A percentile compares a stretch with the other conserved stretches of the same genome.
phyloP scores from a whole-genome alignment of 2,888 invertebrate species.

The Oscheius sp. region DNA sequence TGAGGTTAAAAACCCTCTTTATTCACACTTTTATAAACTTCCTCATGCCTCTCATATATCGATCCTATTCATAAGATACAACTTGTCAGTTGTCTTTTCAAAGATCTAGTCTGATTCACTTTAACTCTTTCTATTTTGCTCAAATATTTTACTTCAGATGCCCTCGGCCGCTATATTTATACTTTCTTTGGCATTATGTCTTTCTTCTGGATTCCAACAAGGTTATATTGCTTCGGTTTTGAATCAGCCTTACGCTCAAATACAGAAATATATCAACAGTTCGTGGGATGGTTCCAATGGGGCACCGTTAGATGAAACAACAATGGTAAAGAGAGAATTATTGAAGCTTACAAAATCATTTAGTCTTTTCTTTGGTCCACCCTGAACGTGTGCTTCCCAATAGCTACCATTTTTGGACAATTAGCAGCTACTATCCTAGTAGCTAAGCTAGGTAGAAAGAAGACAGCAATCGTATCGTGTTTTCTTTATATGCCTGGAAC shows the following conservation, averaged over 20 bases:
- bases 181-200: constrained; percentile 53
- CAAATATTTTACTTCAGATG: too few species aligned
- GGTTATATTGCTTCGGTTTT: constrained; percentile 54
- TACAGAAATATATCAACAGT: constrained; percentile 55
- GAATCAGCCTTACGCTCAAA: constrained; percentile 58
- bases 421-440: constrained; percentile 57
- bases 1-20: too few species aligned
- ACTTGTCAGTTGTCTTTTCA: too few species aligned
- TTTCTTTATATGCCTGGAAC: constrained; percentile 44
- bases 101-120: too few species aligned
- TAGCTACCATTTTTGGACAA: constrained; percentile 59
- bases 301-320: constrained; percentile 37
- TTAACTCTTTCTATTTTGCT: too few species aligned
- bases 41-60: too few species aligned
- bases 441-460: constrained; percentile 44
- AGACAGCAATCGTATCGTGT: constrained; percentile 47
- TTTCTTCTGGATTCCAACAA: constrained; percentile 59
- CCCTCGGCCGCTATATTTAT: constrained; percentile 52
- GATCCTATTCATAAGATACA: too few species aligned
- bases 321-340: constrained; percentile 42
- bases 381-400: constrained; percentile 59
- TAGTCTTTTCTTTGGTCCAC: constrained; percentile 58
- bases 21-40: too few species aligned
- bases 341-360: background rate
- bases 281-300: constrained; percentile 48